These are phyloP conservation scores for Porites australiensis DNA, from an alignment of 64 coral and sea anemone species.

Conservation along the genomic window DNA sequence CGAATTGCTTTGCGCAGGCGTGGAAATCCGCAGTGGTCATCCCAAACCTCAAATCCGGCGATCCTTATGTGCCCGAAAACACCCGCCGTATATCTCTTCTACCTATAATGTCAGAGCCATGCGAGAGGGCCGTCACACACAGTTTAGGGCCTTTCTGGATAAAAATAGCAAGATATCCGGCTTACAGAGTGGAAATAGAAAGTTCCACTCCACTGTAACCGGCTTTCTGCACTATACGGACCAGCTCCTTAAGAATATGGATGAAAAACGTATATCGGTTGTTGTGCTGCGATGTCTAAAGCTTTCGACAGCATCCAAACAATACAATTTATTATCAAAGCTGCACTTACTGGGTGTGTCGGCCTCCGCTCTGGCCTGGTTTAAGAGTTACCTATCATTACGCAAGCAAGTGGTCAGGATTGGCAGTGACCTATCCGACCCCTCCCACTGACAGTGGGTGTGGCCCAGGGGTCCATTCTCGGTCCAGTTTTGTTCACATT, in stretches of 20 bases:
- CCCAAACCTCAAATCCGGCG: neutral
- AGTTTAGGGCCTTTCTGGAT: neutral
- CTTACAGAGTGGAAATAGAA: too few relatives aligned
- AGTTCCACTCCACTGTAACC: neutral
- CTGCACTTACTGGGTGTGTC: too few relatives aligned
- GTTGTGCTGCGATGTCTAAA: too few relatives aligned
- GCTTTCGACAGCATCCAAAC: conserved; percentile 57
- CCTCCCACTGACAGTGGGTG: conserved; percentile 17
- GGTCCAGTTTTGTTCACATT: conserved; percentile 3
- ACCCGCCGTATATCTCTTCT: too few relatives aligned
- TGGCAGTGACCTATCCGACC: too few relatives aligned
- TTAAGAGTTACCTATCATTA: too few relatives aligned
- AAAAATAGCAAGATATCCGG: too few relatives aligned
- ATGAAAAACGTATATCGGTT: too few relatives aligned
- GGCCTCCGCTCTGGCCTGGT: conserved; percentile 15
- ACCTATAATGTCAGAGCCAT: too few relatives aligned
- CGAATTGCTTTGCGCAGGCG: neutral
- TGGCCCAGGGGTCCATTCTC: too few relatives aligned
- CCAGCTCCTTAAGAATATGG: too few relatives aligned
- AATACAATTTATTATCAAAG: neutral
- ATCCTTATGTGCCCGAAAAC: neutral
- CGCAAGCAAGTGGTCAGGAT: too few relatives aligned
- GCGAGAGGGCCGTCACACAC: neutral
- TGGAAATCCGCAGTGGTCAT: neutral
- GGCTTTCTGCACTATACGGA: neutral